A percentile compares a stretch with the other conserved stretches of the same genome.
phyloP scores from a whole-genome alignment of 2,113 vertebrate genomes.

The Lagenorhynchus albirostris region DNA sequence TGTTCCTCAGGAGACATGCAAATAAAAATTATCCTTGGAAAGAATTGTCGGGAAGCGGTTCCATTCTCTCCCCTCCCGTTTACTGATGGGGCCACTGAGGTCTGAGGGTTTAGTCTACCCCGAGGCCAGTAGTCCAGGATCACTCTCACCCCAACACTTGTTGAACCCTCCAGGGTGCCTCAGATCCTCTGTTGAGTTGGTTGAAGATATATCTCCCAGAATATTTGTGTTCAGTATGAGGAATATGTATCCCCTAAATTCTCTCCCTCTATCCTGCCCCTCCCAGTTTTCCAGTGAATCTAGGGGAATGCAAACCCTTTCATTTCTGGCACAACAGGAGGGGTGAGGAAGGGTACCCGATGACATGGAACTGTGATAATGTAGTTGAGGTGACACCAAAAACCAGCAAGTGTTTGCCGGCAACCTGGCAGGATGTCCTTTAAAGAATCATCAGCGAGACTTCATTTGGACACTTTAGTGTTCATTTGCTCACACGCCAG shows the following conservation, averaged over 20 bases:
- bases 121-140: background rate
- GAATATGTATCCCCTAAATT: background rate
- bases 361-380: background rate
- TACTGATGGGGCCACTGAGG: background rate
- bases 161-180: background rate
- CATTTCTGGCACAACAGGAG: too few relatives aligned
- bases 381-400: background rate
- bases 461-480: background rate
- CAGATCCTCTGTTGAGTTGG: background rate
- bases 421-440: background rate
- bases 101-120: background rate
- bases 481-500: constrained; percentile 17
- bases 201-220: background rate
- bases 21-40: background rate
- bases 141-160: background rate
- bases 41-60: background rate
- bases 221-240: background rate
- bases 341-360: constrained; percentile 24
- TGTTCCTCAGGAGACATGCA: background rate
- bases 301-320: background rate
- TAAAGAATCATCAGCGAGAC: background rate
- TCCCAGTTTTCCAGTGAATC: background rate
- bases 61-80: background rate
- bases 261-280: background rate
- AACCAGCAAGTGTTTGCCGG: background rate